Percentiles rank a stretch among this genome's conserved stretches.
phyloP scores from a whole-genome alignment of 2,888 invertebrate species.

The Abscondita cerata region DNA sequence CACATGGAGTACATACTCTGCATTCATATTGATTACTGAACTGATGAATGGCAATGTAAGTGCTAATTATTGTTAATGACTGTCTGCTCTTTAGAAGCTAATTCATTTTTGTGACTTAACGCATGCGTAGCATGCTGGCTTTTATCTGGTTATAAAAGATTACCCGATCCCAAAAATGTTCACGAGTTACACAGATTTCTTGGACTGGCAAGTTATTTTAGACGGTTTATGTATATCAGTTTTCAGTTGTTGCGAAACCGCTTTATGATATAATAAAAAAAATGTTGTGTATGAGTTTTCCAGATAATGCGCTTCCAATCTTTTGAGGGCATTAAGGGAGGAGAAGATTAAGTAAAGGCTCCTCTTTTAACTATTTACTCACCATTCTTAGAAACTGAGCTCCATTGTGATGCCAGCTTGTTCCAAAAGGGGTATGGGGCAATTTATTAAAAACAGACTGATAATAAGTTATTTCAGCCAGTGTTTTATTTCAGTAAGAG shows the following conservation, averaged over 20 bases:
- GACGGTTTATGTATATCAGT: conserved; percentile 8
- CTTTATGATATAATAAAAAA: conserved; percentile 9
- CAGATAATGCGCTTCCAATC: too few relatives aligned
- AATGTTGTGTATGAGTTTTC: not conserved
- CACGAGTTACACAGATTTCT: conserved; percentile 5
- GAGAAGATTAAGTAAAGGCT: too few relatives aligned
- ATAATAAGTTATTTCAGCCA: conserved; percentile 6
- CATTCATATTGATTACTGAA: too few relatives aligned
- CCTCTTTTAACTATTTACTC: conserved; percentile 34
- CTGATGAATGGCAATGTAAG: too few relatives aligned
- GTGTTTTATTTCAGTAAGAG: conserved; percentile 17
- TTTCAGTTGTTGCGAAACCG: conserved; percentile 5
- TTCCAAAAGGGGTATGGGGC: conserved; percentile 10
- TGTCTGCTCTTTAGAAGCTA: too few relatives aligned
- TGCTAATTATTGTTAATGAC: too few relatives aligned
- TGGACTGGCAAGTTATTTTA: conserved; percentile 5
- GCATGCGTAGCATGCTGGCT: too few relatives aligned
- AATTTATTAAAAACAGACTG: too few relatives aligned
- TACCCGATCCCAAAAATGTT: not conserved
- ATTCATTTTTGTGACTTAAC: too few relatives aligned
- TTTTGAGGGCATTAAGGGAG: conserved; percentile 31
- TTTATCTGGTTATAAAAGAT: too few relatives aligned
- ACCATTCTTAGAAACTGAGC: not conserved
- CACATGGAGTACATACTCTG: too few relatives aligned
- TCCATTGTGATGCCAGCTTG: conserved; percentile 14